Evolutionary conservation across 2,888 invertebrate species (phyloP).

Genomic region (Podotricha telesiphe): DNA sequence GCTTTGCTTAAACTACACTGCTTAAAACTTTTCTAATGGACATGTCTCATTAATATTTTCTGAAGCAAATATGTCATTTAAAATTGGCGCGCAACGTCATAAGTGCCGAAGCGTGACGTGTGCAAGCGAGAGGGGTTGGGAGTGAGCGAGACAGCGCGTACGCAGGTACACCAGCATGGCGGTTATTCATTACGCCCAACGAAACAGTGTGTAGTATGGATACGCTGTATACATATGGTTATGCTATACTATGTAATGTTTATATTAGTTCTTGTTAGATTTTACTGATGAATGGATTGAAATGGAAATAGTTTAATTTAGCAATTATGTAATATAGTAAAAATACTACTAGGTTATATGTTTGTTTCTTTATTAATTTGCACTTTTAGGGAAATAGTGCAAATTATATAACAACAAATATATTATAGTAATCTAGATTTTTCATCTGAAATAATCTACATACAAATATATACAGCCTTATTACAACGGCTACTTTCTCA

Average conservation of each 20-base stretch:
- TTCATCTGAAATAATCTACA: neutral
- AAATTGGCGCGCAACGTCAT: neutral
- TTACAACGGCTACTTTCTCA: neutral
- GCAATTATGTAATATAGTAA: neutral
- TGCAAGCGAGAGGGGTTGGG: constrained; percentile 47
- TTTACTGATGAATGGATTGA: no score
- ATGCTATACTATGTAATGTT: neutral
- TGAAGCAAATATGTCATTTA: neutral
- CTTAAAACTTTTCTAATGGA: neutral
- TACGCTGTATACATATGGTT: neutral
- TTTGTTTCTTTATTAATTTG: neutral
- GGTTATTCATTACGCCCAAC: constrained; percentile 59
- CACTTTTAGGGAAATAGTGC: neutral
- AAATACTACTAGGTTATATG: neutral
- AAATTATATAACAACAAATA: neutral
- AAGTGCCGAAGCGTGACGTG: constrained; percentile 28
- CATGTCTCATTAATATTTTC: no score
- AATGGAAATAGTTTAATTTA: neutral
- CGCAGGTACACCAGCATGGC: constrained; percentile 66
- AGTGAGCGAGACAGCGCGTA: constrained; percentile 29
- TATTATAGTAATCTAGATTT: neutral
- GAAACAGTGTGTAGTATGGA: constrained; percentile 10
- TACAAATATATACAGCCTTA: neutral
- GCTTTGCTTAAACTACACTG: neutral
- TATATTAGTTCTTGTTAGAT: neutral